A percentile compares a stretch with the other conserved stretches of the same genome.
Evolutionary conservation across 2,888 invertebrate genomes (phyloP).

Genomic region (Maniola hyperantus): DNA sequence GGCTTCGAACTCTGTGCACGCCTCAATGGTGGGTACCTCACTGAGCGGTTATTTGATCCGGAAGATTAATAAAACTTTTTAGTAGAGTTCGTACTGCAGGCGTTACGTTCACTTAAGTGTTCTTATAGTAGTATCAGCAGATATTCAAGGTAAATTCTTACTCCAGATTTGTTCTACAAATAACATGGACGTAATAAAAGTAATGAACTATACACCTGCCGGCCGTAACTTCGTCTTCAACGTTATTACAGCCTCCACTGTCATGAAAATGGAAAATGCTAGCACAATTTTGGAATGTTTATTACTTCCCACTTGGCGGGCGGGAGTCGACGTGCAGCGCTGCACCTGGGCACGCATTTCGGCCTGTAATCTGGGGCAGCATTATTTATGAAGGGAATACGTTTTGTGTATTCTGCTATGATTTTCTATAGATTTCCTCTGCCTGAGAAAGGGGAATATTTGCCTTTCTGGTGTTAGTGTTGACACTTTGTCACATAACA

Average conservation of each 20-base stretch:
- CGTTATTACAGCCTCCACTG: slow-evolving; percentile 24
- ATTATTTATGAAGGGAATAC: slow-evolving; percentile 30
- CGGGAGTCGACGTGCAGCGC: slow-evolving; percentile 48
- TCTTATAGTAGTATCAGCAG: background rate
- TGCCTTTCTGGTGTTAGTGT: background rate
- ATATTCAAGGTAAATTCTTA: background rate
- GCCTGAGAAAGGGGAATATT: background rate
- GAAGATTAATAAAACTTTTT: too few relatives aligned
- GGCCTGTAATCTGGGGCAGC: slow-evolving; percentile 36
- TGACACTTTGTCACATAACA: slow-evolving; percentile 4
- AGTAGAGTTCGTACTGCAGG: too few relatives aligned
- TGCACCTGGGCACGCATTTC: slow-evolving; percentile 59
- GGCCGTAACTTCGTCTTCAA: slow-evolving; percentile 9
- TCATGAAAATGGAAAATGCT: slow-evolving; percentile 32
- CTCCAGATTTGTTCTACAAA: background rate
- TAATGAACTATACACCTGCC: slow-evolving; percentile 15
- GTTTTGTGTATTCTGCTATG: slow-evolving; percentile 12
- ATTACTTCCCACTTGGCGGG: slow-evolving; percentile 34
- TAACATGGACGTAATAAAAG: slow-evolving; percentile 9
- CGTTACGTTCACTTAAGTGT: too few relatives aligned
- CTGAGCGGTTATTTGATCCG: too few relatives aligned
- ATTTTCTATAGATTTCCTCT: background rate
- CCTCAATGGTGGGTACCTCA: too few relatives aligned
- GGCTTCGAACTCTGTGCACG: too few relatives aligned
- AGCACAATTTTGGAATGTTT: slow-evolving; percentile 37